These are phyloP conservation scores for Lampris megalopsis DNA, from an alignment of 2,113 vertebrate species.

Conservation along the genomic window DNA sequence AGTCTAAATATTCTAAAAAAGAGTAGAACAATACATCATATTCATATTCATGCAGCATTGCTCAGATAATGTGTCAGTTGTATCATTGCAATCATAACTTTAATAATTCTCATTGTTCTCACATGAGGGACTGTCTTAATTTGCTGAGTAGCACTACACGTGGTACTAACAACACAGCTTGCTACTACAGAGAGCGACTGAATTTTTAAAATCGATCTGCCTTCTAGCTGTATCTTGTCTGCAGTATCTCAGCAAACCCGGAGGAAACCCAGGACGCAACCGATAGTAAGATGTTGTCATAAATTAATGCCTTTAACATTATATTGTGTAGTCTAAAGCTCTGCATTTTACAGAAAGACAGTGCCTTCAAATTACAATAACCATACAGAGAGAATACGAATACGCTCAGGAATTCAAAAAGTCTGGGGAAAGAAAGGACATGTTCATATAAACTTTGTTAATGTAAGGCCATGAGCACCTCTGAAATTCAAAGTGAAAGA, in stretches of 20 bases:
- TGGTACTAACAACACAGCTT: slow-evolving; percentile 29
- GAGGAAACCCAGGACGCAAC: slow-evolving; percentile 29
- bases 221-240: slow-evolving; percentile 65
- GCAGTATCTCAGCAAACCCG: slow-evolving; percentile 70
- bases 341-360: slow-evolving; percentile 24
- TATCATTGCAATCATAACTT: slow-evolving; percentile 2
- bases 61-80: neutral
- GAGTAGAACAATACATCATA: neutral
- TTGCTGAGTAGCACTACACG: slow-evolving; percentile 22
- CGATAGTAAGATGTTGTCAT: slow-evolving; percentile 17
- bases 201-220: slow-evolving; percentile 48
- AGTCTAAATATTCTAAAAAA: neutral
- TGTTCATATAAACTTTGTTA: neutral
- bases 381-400: neutral
- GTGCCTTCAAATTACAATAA: neutral
- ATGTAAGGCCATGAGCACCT: slow-evolving; percentile 11
- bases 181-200: slow-evolving; percentile 37
- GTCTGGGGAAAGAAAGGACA: slow-evolving; percentile 7
- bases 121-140: slow-evolving; percentile 10
- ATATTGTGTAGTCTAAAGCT: slow-evolving; percentile 11
- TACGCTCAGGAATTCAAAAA: neutral
- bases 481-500: slow-evolving; percentile 7
- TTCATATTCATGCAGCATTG: slow-evolving; percentile 38
- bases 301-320: slow-evolving; percentile 16
- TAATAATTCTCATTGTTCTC: slow-evolving; percentile 6